Conservation (phyloP, 1,140 invertebrate genomes). For the Cardiocondyla obscurior region DNA sequence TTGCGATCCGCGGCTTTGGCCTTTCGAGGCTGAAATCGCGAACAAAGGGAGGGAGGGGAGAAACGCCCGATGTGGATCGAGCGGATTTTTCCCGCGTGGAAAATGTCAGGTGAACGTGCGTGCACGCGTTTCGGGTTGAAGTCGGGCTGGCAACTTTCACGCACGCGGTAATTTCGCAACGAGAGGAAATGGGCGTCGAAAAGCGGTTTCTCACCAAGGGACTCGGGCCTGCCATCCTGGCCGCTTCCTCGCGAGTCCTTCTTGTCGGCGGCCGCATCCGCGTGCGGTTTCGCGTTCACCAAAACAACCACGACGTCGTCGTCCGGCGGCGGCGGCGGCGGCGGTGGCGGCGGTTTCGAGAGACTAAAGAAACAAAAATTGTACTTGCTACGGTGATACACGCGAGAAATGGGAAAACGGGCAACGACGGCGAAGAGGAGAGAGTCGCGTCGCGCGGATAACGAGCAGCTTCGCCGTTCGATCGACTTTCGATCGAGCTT, state of each 20-base stretch:
- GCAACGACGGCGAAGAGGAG: background rate
- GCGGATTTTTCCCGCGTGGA: background rate
- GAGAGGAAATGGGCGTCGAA: background rate
- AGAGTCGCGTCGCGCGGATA: slow-evolving; percentile 3
- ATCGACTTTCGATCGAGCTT: slow-evolving; percentile 58
- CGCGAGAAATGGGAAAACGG: background rate
- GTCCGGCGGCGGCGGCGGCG: slow-evolving; percentile 81
- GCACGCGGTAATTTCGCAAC: background rate
- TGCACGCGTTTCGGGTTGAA: background rate
- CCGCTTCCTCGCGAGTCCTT: slow-evolving; percentile 57
- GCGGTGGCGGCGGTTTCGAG: slow-evolving; percentile 80
- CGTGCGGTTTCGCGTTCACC: slow-evolving; percentile 57
- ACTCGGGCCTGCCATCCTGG: slow-evolving; percentile 75
- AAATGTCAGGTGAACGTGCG: slow-evolving; percentile 32
- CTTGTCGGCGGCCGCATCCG: slow-evolving; percentile 71
- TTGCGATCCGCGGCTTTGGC: background rate
- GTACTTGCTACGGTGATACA: background rate
- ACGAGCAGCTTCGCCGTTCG: slow-evolving; percentile 1
- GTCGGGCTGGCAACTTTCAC: slow-evolving; percentile 43
- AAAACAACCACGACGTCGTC: slow-evolving; percentile 75
- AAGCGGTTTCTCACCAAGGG: slow-evolving; percentile 27
- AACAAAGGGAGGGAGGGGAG: no score
- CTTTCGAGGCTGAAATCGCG: background rate
- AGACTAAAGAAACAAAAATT: slow-evolving; percentile 66
- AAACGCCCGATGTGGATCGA: background rate